Conservation (phyloP, 2,888 invertebrate genomes). For the Chrysolina haemoptera region DNA sequence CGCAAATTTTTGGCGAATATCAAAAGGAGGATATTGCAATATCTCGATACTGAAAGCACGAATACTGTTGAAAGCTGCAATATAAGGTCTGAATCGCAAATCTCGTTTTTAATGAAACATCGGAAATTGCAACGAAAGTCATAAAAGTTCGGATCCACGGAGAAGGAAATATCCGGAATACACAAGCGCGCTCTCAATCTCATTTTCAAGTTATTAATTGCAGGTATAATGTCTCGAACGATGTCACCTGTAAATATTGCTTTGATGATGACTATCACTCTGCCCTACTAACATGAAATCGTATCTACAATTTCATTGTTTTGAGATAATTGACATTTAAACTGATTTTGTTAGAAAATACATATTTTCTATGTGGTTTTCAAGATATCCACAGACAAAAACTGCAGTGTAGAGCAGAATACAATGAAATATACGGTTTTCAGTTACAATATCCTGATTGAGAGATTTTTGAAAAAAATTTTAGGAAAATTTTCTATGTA, state of each 20-base stretch:
- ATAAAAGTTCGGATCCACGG: constrained; percentile 18
- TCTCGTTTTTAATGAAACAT: constrained; percentile 39
- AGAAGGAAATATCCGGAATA: constrained; percentile 46
- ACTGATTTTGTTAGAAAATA: too few relatives aligned
- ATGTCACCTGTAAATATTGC: constrained; percentile 10
- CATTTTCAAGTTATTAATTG: constrained; percentile 46
- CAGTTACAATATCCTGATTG: too few relatives aligned
- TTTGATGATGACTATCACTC: not conserved
- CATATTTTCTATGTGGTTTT: too few relatives aligned
- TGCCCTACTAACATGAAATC: too few relatives aligned
- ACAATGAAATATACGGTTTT: too few relatives aligned
- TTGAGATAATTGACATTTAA: too few relatives aligned
- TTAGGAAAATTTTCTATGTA: too few relatives aligned
- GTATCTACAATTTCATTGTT: too few relatives aligned
- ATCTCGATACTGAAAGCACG: not conserved
- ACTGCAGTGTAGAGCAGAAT: too few relatives aligned
- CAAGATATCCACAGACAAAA: too few relatives aligned
- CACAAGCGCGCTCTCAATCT: constrained; percentile 35
- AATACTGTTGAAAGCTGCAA: constrained; percentile 6
- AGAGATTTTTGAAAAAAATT: too few relatives aligned
- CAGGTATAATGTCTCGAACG: constrained; percentile 32
- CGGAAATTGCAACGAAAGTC: constrained; percentile 44
- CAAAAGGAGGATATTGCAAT: not conserved
- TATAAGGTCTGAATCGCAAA: not conserved
- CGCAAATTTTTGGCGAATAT: not conserved